Evolutionary conservation across 2,888 invertebrate species (phyloP), one percentile per base, ranked within the genome.

Genomic region (Spodoptera exigua): DNA sequence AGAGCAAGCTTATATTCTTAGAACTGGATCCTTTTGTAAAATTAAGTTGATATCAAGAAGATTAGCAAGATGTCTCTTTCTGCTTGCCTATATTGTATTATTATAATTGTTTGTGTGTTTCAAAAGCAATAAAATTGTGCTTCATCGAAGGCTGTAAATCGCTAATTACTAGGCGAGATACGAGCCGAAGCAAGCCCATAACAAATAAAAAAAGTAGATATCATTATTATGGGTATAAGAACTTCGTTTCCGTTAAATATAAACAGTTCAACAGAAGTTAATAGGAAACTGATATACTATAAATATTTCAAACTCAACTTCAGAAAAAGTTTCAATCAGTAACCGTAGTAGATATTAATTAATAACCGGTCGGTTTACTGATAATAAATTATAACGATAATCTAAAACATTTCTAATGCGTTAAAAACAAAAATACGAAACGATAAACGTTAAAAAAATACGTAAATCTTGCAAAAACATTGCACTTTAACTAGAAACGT

Each of bases 391-490:
- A 76, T 49, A 55, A 54, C 37, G 52, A 49, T 61, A 71, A 69
- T 69, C 70, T 61, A 60, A 72, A 65, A 63, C 58, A 63, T 68
- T 76, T 73, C 68, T 76, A 66, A 66, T 61, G 59, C 70, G 58
- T 58, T 67, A 62, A 65, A 78, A 49, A 46, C 27, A 65, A 60
- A 77, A 70, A 69, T 61, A 56, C 56, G 51, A 47, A n/a, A 67
- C 40, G 40, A 59, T 67, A 61, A 75, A 16, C 37, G 17, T 18
- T 2, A 27, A 58, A 75, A 77, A 74, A 74, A 64, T 61, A 68
- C 54, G 58, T 64, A 78, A 76, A 73, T 70, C 73, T 70, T 63
- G 78, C 65, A 76, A 78, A 74, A 73, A 58, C 61, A 36, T 63
- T 70, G 62, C 74, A 64, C 68, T 78, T 61, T 43, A 64, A 62